Evolutionary conservation across 2,888 invertebrate genomes (phyloP).

Genomic region (Bugulina stolonifera): DNA sequence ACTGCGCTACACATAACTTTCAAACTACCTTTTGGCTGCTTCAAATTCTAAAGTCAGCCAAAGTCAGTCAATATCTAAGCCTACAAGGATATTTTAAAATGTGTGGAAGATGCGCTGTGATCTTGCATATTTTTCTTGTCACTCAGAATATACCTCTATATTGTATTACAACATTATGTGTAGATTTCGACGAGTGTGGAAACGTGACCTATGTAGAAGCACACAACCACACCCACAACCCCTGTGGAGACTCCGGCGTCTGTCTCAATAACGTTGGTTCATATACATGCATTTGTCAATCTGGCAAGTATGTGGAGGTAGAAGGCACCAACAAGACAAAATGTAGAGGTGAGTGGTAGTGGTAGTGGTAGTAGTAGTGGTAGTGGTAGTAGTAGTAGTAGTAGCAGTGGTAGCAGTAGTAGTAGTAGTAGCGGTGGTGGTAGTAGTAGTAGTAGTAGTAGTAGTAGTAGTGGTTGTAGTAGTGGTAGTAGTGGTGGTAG

Average conservation of each 20-base stretch:
- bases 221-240: neutral
- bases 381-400: neutral
- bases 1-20: no score
- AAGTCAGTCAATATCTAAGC: no score
- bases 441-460: neutral
- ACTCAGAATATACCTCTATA: no score
- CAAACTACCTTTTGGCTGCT: no score
- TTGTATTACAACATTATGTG: no score
- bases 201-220: neutral
- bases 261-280: neutral
- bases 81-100: no score
- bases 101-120: no score
- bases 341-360: neutral
- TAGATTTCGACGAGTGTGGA: neutral
- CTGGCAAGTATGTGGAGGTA: neutral
- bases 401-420: neutral
- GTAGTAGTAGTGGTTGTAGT: neutral
- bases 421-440: neutral
- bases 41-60: no score
- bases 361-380: neutral
- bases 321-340: neutral
- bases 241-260: neutral
- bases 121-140: no score
- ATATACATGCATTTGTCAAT: neutral
- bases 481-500: neutral